Evolutionary conservation across 2,888 invertebrate species (phyloP).

Genomic region (Drosophila dives): DNA sequence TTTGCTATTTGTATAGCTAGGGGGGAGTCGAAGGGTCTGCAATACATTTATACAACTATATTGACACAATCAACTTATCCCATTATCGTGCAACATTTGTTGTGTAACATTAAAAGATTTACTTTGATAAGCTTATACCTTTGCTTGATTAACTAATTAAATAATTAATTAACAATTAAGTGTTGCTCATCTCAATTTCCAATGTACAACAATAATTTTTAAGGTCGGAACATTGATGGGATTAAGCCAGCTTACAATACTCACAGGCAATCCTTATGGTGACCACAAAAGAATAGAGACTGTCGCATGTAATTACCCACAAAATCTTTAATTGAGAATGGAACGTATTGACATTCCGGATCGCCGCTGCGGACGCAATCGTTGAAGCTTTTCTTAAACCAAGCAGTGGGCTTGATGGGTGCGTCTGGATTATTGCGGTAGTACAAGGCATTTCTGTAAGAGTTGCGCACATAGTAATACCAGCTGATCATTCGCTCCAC

Average conservation of each 20-base stretch:
- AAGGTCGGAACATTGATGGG: conserved; percentile 6
- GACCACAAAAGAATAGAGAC: conserved; percentile 95
- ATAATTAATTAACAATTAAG: not conserved
- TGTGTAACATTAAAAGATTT: not conserved
- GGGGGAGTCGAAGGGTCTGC: conserved; percentile 92
- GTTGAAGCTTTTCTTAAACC: conserved; percentile 89
- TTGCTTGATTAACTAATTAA: no score
- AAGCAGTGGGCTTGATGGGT: conserved; percentile 71
- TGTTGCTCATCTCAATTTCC: not conserved
- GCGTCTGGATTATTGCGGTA: conserved; percentile 93
- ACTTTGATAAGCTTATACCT: not conserved
- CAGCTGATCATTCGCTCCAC: conserved; percentile 95
- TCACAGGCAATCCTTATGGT: conserved; percentile 92
- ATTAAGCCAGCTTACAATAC: conserved; percentile 72
- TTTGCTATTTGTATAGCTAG: conserved; percentile 93
- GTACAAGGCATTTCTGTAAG: conserved; percentile 88
- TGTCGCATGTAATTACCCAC: conserved; percentile 93
- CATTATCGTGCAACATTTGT: not conserved
- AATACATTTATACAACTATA: conserved; percentile 55
- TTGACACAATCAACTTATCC: not conserved
- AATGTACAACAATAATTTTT: not conserved
- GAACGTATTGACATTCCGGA: conserved; percentile 91
- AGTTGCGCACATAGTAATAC: conserved; percentile 95
- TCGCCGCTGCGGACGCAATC: conserved; percentile 92
- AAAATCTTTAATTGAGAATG: conserved; percentile 91